These are phyloP conservation scores for Encarsia formosa DNA, from an alignment of 2,888 invertebrate species.

Conservation along the genomic window DNA sequence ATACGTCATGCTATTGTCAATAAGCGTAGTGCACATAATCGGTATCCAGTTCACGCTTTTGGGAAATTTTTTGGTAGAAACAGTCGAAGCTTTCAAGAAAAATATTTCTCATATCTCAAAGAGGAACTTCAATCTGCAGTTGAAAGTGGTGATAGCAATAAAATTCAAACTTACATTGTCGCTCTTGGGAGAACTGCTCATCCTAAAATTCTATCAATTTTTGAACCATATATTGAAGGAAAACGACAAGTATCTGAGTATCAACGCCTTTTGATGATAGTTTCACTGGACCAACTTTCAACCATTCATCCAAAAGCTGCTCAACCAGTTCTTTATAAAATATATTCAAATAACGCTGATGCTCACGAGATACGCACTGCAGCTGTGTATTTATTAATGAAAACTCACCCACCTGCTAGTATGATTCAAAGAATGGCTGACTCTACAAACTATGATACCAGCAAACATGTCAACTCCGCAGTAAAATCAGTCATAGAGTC, in stretches of 20 bases:
- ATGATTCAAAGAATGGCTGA: conserved; percentile 70
- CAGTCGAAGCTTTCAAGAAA: conserved; percentile 52
- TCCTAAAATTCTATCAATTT: conserved; percentile 58
- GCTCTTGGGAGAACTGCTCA: conserved; percentile 67
- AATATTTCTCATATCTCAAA: conserved; percentile 60
- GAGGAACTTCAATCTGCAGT: conserved; percentile 57
- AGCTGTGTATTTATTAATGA: conserved; percentile 61
- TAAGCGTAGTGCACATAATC: conserved; percentile 56
- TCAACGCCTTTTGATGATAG: conserved; percentile 63
- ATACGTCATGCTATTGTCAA: conserved; percentile 61
- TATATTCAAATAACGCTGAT: conserved; percentile 65
- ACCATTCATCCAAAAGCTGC: conserved; percentile 54
- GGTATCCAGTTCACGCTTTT: conserved; percentile 64
- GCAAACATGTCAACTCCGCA: conserved; percentile 63
- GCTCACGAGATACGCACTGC: conserved; percentile 63
- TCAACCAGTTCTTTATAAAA: conserved; percentile 61
- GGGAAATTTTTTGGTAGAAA: conserved; percentile 58
- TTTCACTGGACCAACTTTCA: conserved; percentile 56
- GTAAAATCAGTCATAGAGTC: conserved; percentile 60
- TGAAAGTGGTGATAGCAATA: conserved; percentile 54
- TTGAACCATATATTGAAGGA: conserved; percentile 69
- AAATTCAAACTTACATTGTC: conserved; percentile 60
- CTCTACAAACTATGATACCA: conserved; percentile 62
- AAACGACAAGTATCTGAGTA: conserved; percentile 56
- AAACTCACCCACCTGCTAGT: conserved; percentile 57